These are phyloP conservation scores for Globodera ellingtonae DNA, from an alignment of 1,140 invertebrate species.

Conservation along the genomic window DNA sequence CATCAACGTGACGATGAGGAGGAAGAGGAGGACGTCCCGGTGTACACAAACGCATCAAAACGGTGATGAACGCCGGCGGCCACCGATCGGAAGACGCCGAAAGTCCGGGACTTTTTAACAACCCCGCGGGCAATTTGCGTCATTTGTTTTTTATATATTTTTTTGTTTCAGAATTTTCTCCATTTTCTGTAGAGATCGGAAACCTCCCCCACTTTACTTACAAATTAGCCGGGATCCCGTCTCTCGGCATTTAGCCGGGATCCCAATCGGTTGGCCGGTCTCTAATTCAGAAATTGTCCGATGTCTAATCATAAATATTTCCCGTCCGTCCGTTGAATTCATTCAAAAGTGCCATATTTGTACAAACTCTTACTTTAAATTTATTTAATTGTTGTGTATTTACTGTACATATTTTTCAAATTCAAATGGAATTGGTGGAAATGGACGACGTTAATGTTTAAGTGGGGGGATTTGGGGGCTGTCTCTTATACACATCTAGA, in stretches of 20 bases:
- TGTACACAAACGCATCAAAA: constrained; percentile 32
- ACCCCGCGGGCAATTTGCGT: too few species aligned
- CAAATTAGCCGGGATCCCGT: too few species aligned
- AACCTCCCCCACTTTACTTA: too few species aligned
- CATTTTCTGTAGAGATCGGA: too few species aligned
- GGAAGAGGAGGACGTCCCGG: constrained; percentile 12
- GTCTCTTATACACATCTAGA: too few species aligned
- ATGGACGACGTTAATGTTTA: not conserved
- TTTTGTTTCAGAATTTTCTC: too few species aligned
- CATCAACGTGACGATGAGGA: not conserved
- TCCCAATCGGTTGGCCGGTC: too few species aligned
- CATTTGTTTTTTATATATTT: too few species aligned
- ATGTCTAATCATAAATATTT: not conserved
- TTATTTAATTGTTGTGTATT: too few species aligned
- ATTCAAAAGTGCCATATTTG: constrained; percentile 1
- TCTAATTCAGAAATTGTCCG: not conserved
- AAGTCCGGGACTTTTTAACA: too few species aligned
- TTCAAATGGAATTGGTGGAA: not conserved
- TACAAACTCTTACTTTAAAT: too few species aligned
- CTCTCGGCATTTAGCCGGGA: too few species aligned
- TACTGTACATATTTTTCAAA: not conserved
- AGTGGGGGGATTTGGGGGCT: not conserved
- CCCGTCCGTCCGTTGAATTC: not conserved
- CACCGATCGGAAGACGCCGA: not conserved
- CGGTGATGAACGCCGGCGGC: constrained; percentile 17